Base-by-base conservation (phyloP, 2,797 vertebrate species). In the Synaphobranchus kaupii region DNA sequence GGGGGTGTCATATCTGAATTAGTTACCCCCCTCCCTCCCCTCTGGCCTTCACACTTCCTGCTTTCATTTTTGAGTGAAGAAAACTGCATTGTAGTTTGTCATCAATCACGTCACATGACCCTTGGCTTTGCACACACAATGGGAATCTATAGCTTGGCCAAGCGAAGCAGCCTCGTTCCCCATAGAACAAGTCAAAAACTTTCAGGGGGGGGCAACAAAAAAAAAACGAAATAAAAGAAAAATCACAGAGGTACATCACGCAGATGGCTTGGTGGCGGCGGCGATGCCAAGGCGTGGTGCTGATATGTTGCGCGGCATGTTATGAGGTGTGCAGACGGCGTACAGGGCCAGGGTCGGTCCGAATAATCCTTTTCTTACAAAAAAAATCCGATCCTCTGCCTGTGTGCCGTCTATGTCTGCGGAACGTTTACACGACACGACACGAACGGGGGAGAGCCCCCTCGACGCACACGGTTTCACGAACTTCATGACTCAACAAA, bases 221-320 rank as follows among this genome's bases (percentile, higher is more conserved):
- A 60, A 91, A n/a, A 60, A 2, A 90, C 86, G 90, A 89, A 86
- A 84, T 89, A 91, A 89, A 50, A 17, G 39, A 60, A 91, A 92
- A 85, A 91, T 91, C 91, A 92, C 92, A 91, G 82, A 78, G 86
- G 88, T 91, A 91, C 92, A 91, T 89, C 88, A 92, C 89, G 39
- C 63, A 91, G 86, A 90, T 90, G 83, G 50, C 66, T 71, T 88
- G 0, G 4, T 90, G 91, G 87, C 92, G 91, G 89, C 84, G 71
- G 20, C 80, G 73, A 81, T 2, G 3, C 73, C 31, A 9, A 22
- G 10, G 39, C 4, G n/a, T 8, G n/a, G 47, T 50, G 80, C 25
- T 47, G 80, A 80, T n/a, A 73, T 78, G 28, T 68, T 8, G 56
- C 90, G 90, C 91, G 86, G 92, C 89, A 60, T 17, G 90, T 91